Percentiles rank a stretch among this genome's conserved stretches.
phyloP scores from a whole-genome alignment of 2,113 vertebrate genomes.

The Pangasianodon gigas region DNA sequence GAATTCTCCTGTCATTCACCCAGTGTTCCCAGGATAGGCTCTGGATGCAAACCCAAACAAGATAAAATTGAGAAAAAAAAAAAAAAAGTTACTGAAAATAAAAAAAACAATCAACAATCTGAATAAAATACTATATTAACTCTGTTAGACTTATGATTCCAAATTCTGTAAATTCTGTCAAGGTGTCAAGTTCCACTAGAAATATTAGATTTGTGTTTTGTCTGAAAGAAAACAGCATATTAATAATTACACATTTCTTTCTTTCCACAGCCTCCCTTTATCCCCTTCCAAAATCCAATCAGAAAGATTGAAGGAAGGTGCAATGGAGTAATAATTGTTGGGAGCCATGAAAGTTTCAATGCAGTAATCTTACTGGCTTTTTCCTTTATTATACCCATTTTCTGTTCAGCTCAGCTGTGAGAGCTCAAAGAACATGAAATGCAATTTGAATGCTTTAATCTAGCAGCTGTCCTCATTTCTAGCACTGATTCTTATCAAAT shows the following conservation, averaged over 20 bases:
- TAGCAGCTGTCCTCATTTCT: conserved; percentile 70
- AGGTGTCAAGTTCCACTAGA: background rate
- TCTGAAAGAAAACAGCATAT: background rate
- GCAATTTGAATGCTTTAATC: conserved; percentile 78
- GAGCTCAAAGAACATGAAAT: conserved; percentile 48
- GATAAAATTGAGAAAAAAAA: too few species aligned
- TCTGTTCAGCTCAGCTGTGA: conserved; percentile 28
- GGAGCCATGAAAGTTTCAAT: background rate
- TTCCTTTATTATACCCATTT: conserved; percentile 19
- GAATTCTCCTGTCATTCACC: background rate
- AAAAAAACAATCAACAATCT: background rate
- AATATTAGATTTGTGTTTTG: background rate
- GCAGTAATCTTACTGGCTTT: conserved; percentile 24
- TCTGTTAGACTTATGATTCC: background rate
- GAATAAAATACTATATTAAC: background rate
- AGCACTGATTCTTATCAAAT: conserved; percentile 75
- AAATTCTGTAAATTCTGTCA: background rate
- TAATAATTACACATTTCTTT: background rate
- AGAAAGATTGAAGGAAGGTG: background rate
- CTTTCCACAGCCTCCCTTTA: background rate
- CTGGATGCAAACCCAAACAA: background rate
- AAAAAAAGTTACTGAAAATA: background rate
- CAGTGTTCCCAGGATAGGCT: background rate
- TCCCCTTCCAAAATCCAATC: background rate
- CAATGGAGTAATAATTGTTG: background rate